A percentile compares a stretch with the other conserved stretches of the same genome.
phyloP scores from a whole-genome alignment of 2,797 vertebrate genomes.

The Atherinosoma microstoma region DNA sequence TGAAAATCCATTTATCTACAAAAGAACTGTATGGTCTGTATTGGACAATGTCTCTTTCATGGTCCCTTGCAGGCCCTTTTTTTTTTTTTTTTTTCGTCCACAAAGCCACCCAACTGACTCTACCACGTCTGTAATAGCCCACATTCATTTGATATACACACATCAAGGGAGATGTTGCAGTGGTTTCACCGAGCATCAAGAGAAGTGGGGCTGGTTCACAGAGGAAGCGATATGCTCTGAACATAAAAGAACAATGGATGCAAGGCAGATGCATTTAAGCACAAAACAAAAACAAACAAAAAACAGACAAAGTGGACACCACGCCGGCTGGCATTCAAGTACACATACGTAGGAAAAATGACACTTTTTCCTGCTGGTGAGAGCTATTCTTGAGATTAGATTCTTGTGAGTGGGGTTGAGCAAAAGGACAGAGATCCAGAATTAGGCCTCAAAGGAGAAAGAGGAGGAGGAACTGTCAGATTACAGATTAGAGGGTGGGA shows the following conservation, averaged over 20 bases:
- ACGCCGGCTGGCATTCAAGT: conserved; percentile 17
- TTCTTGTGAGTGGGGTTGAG: conserved; percentile 1
- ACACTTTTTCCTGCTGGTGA: conserved; percentile 7
- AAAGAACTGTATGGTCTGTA: conserved; percentile 68
- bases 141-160: conserved; percentile 76
- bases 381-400: conserved; percentile 7
- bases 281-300: too few species aligned
- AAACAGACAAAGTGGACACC: conserved; percentile 26
- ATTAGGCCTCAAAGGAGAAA: conserved; percentile 53
- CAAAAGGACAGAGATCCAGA: conserved; percentile 45
- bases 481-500: conserved; percentile 76
- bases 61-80: conserved; percentile 62
- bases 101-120: conserved; percentile 79
- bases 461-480: conserved; percentile 53
- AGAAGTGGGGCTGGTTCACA: conserved; percentile 61
- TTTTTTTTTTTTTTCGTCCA: conserved; percentile 38
- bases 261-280: conserved; percentile 51
- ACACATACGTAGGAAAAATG: conserved; percentile 10
- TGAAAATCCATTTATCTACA: conserved; percentile 85
- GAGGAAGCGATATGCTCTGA: conserved; percentile 54
- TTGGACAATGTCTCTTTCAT: conserved; percentile 80
- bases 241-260: conserved; percentile 75
- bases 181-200: conserved; percentile 61
- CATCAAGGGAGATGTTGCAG: conserved; percentile 70
- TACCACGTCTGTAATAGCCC: conserved; percentile 63